Evolutionary conservation across 2,888 invertebrate species (phyloP), one percentile per base, ranked within the genome.

Genomic region (Phengaris alcon): DNA sequence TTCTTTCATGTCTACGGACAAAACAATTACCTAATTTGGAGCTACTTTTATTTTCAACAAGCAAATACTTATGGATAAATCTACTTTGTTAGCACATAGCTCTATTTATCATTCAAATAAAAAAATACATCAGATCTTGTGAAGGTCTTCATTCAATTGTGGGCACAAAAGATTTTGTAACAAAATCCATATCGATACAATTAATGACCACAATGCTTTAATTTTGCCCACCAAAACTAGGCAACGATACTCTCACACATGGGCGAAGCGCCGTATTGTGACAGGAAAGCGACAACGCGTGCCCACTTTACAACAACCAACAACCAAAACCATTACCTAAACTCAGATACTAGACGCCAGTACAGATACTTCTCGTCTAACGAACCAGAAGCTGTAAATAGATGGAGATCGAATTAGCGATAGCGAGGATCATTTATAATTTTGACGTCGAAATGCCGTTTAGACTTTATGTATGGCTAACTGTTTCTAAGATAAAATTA

Each of bases 381-480:
- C 54, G 52, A 22, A 72, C 13, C 52, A 54, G 72, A 54, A 22
- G 72, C 72, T 72, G 54, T 35, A 72, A 72, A 48, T 51, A 51
- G 15, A 70, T n/a, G 51, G 52, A 51, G 15, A 35, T 68, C 46
- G 44, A 69, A 52, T 72, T 51, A 52, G 72, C 72, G 72, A 72
- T 72, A 54, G 72, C 52, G 2, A 12, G 52, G 51, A 52, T 52
- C 22, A 13, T 72, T 72, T 72, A 72, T 72, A 54, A 35, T 72
- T 69, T 69, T 72, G 22, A 54, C 72, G 52, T 72, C 54, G 35
- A 52, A 54, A 52, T 35, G 72, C 51, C 6, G 48, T 48, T 15
- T 51, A 59, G 59, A 59, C 59, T 51, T 70, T 51, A 70, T 51
- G 52, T 70, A 22, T 70, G 70, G 9, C 70, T 51, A 70, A 70